Evolutionary conservation across 2,888 invertebrate genomes (phyloP).

Genomic region (Heteromurus nitidus): DNA sequence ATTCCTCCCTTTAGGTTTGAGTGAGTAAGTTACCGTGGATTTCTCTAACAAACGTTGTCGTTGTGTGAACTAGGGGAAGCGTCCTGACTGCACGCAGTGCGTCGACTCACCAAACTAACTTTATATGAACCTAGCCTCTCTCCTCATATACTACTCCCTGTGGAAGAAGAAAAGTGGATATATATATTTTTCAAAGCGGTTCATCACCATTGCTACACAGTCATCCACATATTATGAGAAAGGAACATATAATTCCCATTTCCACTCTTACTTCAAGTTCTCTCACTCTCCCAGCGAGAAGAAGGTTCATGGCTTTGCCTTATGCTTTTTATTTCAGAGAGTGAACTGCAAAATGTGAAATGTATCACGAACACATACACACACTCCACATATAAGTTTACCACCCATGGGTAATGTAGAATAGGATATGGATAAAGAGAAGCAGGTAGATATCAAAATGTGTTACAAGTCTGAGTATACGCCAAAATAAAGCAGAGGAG

Average conservation of each 20-base stretch:
- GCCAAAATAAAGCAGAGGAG: too few relatives aligned
- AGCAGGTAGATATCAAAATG: too few relatives aligned
- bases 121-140: background rate
- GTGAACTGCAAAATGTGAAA: too few relatives aligned
- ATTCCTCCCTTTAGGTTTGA: background rate
- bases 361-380: too few relatives aligned
- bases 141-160: background rate
- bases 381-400: too few relatives aligned
- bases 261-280: background rate
- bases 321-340: too few relatives aligned
- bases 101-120: slow-evolving; percentile 30
- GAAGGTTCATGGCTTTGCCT: slow-evolving; percentile 2
- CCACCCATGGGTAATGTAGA: too few relatives aligned
- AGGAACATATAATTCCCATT: background rate
- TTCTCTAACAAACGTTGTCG: background rate
- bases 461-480: too few relatives aligned
- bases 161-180: background rate
- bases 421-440: too few relatives aligned
- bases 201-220: background rate
- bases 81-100: slow-evolving; percentile 24
- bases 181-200: background rate
- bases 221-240: background rate
- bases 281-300: too few relatives aligned
- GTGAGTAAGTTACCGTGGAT: too few relatives aligned
- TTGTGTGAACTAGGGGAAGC: background rate